Conservation (phyloP, 2,113 vertebrate genomes). For the Acinonyx jubatus region DNA sequence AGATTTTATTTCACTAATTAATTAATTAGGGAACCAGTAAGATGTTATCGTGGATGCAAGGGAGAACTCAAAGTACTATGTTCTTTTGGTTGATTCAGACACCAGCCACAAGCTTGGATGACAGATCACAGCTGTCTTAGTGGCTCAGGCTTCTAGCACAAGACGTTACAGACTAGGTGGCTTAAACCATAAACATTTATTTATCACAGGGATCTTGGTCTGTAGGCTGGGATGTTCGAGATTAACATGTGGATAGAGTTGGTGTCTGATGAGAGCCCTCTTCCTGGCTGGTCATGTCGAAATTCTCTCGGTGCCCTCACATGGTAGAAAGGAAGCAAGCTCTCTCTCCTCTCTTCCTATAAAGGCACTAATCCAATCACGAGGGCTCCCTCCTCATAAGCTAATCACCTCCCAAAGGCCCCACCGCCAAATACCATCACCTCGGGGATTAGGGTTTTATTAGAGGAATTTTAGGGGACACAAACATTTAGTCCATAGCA, state of each 20-base stretch:
- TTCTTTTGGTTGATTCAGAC: background rate
- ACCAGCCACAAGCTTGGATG: background rate
- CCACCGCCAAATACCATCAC: background rate
- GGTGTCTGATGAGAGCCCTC: background rate
- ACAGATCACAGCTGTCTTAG: background rate
- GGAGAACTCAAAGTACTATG: background rate
- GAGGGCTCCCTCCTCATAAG: background rate
- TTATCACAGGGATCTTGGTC: too few relatives aligned
- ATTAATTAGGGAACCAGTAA: background rate
- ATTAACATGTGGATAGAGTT: background rate
- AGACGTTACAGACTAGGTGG: background rate
- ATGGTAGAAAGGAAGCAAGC: too few relatives aligned
- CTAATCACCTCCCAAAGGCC: background rate
- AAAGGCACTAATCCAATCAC: background rate
- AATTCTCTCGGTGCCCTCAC: background rate
- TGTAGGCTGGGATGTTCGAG: background rate
- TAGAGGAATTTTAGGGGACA: background rate
- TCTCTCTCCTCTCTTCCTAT: background rate
- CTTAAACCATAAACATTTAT: background rate
- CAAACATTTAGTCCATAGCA: background rate
- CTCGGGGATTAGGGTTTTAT: background rate
- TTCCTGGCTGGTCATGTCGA: background rate
- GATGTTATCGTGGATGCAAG: background rate
- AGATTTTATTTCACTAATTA: background rate
- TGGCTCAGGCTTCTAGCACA: background rate